Percentiles rank a stretch among this genome's conserved stretches.
Conservation (phyloP, 1,140 invertebrate genomes). For the Drosophila malerkotliana region DNA sequence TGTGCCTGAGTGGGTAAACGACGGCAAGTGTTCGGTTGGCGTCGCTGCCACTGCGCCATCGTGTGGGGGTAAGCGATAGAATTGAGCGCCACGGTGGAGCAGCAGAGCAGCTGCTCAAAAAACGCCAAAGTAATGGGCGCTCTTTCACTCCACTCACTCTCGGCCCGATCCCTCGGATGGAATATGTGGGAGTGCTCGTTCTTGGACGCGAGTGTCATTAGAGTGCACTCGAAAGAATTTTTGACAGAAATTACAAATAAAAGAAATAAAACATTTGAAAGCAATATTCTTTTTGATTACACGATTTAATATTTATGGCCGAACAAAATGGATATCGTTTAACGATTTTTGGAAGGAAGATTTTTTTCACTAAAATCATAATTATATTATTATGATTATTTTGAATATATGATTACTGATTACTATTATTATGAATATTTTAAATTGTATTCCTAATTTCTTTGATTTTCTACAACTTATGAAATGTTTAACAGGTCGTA, state of each 20-base stretch:
- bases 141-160: slow-evolving; percentile 28
- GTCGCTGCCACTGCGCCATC: slow-evolving; percentile 42
- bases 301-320: too few species aligned
- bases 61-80: slow-evolving; percentile 69
- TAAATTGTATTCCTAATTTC: too few species aligned
- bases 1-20: slow-evolving; percentile 62
- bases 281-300: too few species aligned
- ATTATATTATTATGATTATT: too few species aligned
- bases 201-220: slow-evolving; percentile 63
- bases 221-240: slow-evolving; percentile 11
- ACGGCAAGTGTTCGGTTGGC: slow-evolving; percentile 71
- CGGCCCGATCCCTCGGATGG: slow-evolving; percentile 7
- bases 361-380: too few species aligned
- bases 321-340: too few species aligned
- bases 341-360: too few species aligned
- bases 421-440: too few species aligned
- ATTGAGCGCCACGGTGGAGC: slow-evolving; percentile 4
- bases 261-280: neutral
- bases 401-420: too few species aligned
- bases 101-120: slow-evolving; percentile 43
- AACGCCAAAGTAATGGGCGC: slow-evolving; percentile 72
- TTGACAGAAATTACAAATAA: neutral
- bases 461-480: too few species aligned
- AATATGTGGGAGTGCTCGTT: slow-evolving; percentile 74
- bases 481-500: too few species aligned